These are phyloP conservation scores for Heliocidaris erythrogramma DNA, from an alignment of 35 echinoderm and acorn worm genomes.

Conservation along the genomic window DNA sequence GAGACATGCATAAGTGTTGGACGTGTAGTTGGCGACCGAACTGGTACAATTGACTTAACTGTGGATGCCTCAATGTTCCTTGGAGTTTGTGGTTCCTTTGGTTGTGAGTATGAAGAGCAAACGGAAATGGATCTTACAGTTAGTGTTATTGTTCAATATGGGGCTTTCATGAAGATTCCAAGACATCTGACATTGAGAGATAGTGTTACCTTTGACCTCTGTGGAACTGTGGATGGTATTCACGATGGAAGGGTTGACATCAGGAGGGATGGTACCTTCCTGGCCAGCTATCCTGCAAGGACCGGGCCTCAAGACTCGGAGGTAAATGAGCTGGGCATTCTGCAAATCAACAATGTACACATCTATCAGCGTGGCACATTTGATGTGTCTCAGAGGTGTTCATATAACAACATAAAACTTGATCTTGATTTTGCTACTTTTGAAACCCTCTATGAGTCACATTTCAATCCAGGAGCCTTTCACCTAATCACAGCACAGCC, in stretches of 20 bases:
- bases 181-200: conserved; percentile 49
- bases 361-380: conserved; percentile 63
- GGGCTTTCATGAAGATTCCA: conserved; percentile 49
- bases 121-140: conserved; percentile 49
- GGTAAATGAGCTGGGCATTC: conserved; percentile 26
- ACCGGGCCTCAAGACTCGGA: background rate
- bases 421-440: conserved; percentile 47
- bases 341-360: conserved; percentile 45
- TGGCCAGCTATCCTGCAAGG: conserved; percentile 63
- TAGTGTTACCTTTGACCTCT: conserved; percentile 68
- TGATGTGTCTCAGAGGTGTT: conserved; percentile 36
- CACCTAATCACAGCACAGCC: background rate
- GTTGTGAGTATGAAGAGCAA: conserved; percentile 40
- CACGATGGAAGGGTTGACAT: conserved; percentile 52
- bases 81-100: conserved; percentile 61
- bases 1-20: conserved; percentile 26
- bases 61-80: conserved; percentile 25
- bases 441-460: conserved; percentile 34
- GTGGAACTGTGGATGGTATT: conserved; percentile 63
- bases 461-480: conserved; percentile 51
- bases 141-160: conserved; percentile 42
- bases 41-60: conserved; percentile 42
- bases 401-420: conserved; percentile 20
- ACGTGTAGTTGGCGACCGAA: conserved; percentile 46
- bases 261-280: conserved; percentile 59